Conservation (phyloP, 1,140 invertebrate species). For the Monochamus saltuarius region DNA sequence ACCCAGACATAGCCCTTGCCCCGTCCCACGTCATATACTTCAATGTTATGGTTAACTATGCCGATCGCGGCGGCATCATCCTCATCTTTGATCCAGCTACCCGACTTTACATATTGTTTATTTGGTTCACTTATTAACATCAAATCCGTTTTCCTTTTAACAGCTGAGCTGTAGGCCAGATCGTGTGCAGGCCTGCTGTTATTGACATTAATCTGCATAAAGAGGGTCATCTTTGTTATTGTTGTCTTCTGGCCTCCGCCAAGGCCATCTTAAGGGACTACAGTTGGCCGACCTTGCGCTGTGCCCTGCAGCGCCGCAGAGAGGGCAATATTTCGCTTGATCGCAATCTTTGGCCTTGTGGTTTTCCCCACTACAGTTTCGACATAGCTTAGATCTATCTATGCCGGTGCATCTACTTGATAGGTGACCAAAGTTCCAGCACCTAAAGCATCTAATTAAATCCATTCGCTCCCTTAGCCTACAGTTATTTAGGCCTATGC, state of each 20-base stretch:
- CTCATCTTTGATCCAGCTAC: neutral
- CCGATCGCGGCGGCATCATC: neutral
- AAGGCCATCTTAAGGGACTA: neutral
- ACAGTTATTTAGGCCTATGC: slow-evolving; percentile 9
- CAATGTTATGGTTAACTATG: neutral
- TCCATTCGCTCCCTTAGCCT: slow-evolving; percentile 12
- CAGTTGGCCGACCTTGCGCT: neutral
- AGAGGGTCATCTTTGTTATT: neutral
- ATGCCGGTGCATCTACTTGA: neutral
- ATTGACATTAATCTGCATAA: neutral
- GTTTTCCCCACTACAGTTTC: slow-evolving; percentile 4
- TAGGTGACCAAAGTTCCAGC: slow-evolving; percentile 20
- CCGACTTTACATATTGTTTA: neutral
- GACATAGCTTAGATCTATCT: slow-evolving; percentile 12
- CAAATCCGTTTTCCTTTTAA: neutral
- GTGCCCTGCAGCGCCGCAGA: slow-evolving; percentile 19
- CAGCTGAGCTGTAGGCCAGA: neutral
- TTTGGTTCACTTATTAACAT: slow-evolving; percentile 13
- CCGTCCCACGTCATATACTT: neutral
- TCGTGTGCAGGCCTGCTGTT: slow-evolving; percentile 1
- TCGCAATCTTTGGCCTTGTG: slow-evolving; percentile 13
- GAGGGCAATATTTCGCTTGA: neutral
- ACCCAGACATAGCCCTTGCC: neutral
- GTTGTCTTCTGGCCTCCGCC: neutral
- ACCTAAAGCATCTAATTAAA: slow-evolving; percentile 15